A percentile compares a stretch with the other conserved stretches of the same genome.
These are phyloP conservation scores for Nibea albiflora DNA, from an alignment of 2,113 vertebrate genomes.

Conservation along the genomic window DNA sequence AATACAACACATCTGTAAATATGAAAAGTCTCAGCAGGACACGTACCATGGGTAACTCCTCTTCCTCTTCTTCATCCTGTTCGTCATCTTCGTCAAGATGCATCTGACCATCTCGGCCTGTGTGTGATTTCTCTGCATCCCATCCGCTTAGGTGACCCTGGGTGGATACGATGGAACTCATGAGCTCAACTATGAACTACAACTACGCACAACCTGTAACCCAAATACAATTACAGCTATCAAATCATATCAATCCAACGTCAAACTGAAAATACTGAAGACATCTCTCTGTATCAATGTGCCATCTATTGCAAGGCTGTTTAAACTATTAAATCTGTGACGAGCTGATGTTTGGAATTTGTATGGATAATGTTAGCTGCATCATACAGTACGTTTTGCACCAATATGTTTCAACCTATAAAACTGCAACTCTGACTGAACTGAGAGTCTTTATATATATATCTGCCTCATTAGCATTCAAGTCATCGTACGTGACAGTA, in stretches of 20 bases:
- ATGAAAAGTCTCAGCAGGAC: background rate
- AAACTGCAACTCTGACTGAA: too few species aligned
- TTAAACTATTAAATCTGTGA: too few species aligned
- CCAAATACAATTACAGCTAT: background rate
- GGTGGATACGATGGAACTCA: background rate
- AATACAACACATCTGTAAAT: background rate
- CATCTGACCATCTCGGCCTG: constrained; percentile 2
- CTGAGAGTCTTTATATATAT: background rate
- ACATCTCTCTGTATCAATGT: too few species aligned
- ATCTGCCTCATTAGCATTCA: background rate
- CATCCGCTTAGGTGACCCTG: constrained; percentile 53
- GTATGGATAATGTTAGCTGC: too few species aligned
- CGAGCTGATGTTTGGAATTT: too few species aligned
- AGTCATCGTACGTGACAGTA: background rate
- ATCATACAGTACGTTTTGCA: too few species aligned
- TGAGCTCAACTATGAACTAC: background rate
- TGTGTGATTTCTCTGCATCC: constrained; percentile 25
- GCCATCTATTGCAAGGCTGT: too few species aligned
- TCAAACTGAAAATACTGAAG: background rate
- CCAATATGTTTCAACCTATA: too few species aligned
- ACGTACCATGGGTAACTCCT: constrained; percentile 71
- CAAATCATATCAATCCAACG: background rate
- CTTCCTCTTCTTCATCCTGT: constrained; percentile 6
- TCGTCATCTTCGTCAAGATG: constrained; percentile 18
- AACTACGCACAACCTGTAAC: background rate